These are phyloP conservation scores for Pollenia labialis DNA, from an alignment of 2,888 invertebrate species.

Conservation along the genomic window DNA sequence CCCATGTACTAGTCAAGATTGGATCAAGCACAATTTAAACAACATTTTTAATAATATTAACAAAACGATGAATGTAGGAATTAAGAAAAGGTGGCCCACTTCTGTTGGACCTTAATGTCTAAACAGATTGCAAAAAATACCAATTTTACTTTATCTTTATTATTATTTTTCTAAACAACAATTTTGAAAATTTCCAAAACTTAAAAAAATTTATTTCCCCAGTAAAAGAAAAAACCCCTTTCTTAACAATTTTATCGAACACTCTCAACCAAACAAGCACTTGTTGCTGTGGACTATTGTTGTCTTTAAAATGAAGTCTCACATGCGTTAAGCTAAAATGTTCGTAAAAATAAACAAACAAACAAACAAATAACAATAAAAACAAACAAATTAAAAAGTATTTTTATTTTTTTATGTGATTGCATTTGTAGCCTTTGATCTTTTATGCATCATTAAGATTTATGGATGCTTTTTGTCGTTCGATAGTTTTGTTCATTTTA, in stretches of 20 bases:
- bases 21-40: too few species aligned
- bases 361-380: constrained; percentile 19
- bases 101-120: too few species aligned
- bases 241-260: too few species aligned
- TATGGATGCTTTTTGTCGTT: constrained; percentile 67
- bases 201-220: too few species aligned
- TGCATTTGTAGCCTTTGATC: constrained; percentile 74
- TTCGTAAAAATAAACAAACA: constrained; percentile 25
- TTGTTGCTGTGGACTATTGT: constrained; percentile 37
- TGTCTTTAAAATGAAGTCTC: constrained; percentile 24
- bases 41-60: too few species aligned
- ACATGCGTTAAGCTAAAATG: constrained; percentile 39
- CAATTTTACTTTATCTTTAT: too few species aligned
- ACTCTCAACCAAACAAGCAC: constrained; percentile 20
- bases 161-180: too few species aligned
- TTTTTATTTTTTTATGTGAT: constrained; percentile 54
- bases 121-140: too few species aligned
- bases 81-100: too few species aligned
- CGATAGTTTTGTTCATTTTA: constrained; percentile 40
- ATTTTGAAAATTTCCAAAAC: too few species aligned
- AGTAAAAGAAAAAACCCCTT: not conserved
- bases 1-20: too few species aligned
- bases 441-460: constrained; percentile 75
- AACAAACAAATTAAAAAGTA: constrained; percentile 18
- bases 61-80: too few species aligned